Conservation (phyloP, 2,797 vertebrate genomes). For the Takifugu rubripes region DNA sequence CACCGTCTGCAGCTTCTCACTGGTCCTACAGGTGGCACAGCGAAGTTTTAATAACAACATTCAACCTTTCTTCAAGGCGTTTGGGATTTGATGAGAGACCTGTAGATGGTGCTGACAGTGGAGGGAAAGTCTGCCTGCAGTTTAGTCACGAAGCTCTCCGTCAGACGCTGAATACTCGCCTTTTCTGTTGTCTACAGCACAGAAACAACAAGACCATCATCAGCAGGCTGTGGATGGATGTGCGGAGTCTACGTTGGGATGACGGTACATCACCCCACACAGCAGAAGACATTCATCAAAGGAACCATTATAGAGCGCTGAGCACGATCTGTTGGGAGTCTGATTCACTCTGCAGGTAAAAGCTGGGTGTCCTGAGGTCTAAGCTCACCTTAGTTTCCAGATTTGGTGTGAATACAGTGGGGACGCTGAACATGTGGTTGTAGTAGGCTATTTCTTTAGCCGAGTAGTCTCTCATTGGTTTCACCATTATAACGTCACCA, state of each 20-base stretch:
- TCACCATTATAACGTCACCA: conserved; percentile 78
- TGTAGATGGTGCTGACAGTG: conserved; percentile 91
- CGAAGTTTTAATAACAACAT: fast-evolving
- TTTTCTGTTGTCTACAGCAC: conserved; percentile 76
- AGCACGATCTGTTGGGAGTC: no score
- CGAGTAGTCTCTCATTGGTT: conserved; percentile 92
- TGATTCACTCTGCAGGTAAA: not conserved
- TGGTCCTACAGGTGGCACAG: conserved; percentile 74
- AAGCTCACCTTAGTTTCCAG: conserved; percentile 84
- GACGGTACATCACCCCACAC: no score
- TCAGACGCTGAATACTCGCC: conserved; percentile 85
- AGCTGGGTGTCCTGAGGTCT: not conserved
- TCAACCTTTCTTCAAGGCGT: not conserved
- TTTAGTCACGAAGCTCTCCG: conserved; percentile 82
- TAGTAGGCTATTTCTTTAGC: conserved; percentile 90
- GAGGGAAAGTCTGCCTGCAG: conserved; percentile 90
- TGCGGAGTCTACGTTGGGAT: no score
- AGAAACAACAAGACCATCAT: not conserved
- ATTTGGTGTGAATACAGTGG: conserved; percentile 68
- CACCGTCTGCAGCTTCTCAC: conserved; percentile 85
- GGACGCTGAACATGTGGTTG: conserved; percentile 81
- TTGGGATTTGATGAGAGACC: conserved; percentile 63
- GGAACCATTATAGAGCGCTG: not conserved
- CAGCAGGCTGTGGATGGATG: not conserved
- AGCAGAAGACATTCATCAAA: no score